Percentiles rank a stretch among this genome's conserved stretches.
phyloP scores from a whole-genome alignment of 1,140 invertebrate genomes.

The Drosophila kepulauana region DNA sequence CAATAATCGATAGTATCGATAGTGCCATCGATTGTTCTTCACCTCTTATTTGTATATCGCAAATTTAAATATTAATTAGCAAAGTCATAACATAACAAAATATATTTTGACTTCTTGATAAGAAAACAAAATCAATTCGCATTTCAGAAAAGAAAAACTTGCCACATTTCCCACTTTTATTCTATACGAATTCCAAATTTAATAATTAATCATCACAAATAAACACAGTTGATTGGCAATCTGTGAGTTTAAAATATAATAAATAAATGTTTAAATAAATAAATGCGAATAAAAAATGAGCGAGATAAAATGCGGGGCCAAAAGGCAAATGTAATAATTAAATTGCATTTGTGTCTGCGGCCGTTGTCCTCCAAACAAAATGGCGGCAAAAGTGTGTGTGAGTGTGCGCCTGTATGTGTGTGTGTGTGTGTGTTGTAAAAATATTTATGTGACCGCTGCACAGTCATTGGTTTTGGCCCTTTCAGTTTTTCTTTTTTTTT shows the following conservation, averaged over 20 bases:
- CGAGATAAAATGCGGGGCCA: conserved; percentile 8
- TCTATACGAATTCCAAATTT: no score
- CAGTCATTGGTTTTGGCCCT: conserved; percentile 65
- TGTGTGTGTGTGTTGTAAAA: conserved; percentile 43
- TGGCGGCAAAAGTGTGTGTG: conserved; percentile 50
- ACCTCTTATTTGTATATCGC: no score
- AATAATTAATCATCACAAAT: no score
- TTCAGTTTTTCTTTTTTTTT: conserved; percentile 15
- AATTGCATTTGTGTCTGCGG: conserved; percentile 80
- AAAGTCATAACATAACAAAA: no score
- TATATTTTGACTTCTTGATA: no score
- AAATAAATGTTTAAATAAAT: conserved; percentile 79
- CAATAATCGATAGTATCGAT: no score
- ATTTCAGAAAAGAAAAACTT: no score
- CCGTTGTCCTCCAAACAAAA: conserved; percentile 65
- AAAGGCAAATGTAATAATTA: conserved; percentile 79
- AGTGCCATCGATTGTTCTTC: no score
- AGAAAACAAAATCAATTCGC: no score
- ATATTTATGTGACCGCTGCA: conserved; percentile 72
- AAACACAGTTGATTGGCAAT: neutral
- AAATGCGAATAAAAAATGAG: conserved; percentile 43
- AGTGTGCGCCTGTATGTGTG: neutral
- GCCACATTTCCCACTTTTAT: no score
- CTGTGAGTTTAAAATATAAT: conserved; percentile 52
- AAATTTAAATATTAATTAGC: no score